Percentiles rank a stretch among this genome's conserved stretches.
Conservation (phyloP, 1,140 invertebrate species). For the Magallana gigas region DNA sequence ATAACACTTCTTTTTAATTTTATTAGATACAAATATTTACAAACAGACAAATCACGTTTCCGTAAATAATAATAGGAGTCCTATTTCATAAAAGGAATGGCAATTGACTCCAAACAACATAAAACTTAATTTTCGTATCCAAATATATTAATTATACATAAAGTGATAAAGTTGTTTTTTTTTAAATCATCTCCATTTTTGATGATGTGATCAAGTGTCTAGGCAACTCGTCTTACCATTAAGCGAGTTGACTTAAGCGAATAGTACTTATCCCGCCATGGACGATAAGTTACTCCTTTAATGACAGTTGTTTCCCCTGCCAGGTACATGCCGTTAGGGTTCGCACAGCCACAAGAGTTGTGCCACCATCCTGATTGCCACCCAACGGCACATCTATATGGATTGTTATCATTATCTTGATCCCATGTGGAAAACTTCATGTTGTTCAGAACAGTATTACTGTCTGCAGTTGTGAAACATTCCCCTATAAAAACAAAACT, state of each 20-base stretch:
- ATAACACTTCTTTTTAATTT: no score
- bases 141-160: no score
- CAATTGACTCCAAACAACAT: no score
- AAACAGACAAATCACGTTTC: no score
- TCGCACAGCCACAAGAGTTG: not conserved
- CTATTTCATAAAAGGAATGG: no score
- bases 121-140: no score
- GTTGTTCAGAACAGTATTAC: not conserved
- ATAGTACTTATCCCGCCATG: not conserved
- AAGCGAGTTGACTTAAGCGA: not conserved
- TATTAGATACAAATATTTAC: no score
- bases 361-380: conserved; percentile 29
- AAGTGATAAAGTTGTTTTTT: no score
- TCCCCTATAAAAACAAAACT: not conserved
- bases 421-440: conserved; percentile 39
- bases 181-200: no score
- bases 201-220: no score
- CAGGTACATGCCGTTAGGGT: conserved; percentile 38
- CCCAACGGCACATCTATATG: not conserved
- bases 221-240: conserved; percentile 16
- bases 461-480: not conserved
- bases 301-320: not conserved
- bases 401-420: conserved; percentile 12
- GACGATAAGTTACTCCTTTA: not conserved
- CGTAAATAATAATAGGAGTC: no score